Evolutionary conservation across 2,113 vertebrate species (phyloP), one percentile per base, ranked within the genome.

Genomic region (Strix aluco): DNA sequence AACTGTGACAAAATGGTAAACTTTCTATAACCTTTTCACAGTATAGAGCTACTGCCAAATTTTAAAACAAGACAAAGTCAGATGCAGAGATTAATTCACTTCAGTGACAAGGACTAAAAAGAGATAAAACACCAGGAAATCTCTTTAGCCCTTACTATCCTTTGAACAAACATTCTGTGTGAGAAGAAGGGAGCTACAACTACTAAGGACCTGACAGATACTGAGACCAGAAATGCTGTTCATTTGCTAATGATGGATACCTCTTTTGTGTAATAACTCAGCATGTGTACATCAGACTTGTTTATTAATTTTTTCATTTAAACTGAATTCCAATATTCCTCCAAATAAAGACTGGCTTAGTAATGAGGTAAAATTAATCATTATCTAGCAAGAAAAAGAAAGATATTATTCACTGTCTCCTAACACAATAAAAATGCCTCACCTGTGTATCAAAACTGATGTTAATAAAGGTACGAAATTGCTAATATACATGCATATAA

Each of bases 121-220:
- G 51, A 95, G 34, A 90, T 90, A 62, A 92, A 97, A 92, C 21
- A 92, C 58, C 66, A 88, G 74, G 93, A 82, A 88, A 75, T 49
- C 81, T 95, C 74, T 90, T 88, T 75, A 79, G 36, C 81, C 81
- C 72, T 86, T 40, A 67, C 65, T 55, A 55, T 55, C 70, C 87
- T 89, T 89, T 82, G 78, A 94, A 93, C 66, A 74, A 81, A 87
- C 5, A 42, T 42, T 38, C 9, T 59, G 27, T 55, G 54, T 42
- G 62, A 88, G 19, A 94, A 36, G 44, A 91, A 79, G 30, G 32
- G 49, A 88, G 58, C 62, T 85, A 66, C 34, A 87, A 44, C 40
- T 59, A 69, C 73, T 49, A 73, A 75, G 13, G 36, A 75, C 52
- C 40, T 72, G 36, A 26, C 19, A 55, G 77, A 87, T 15, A 49